A percentile compares a stretch with the other conserved stretches of the same genome.
phyloP scores from a whole-genome alignment of 2,113 vertebrate species.

The Etheostoma cragini region DNA sequence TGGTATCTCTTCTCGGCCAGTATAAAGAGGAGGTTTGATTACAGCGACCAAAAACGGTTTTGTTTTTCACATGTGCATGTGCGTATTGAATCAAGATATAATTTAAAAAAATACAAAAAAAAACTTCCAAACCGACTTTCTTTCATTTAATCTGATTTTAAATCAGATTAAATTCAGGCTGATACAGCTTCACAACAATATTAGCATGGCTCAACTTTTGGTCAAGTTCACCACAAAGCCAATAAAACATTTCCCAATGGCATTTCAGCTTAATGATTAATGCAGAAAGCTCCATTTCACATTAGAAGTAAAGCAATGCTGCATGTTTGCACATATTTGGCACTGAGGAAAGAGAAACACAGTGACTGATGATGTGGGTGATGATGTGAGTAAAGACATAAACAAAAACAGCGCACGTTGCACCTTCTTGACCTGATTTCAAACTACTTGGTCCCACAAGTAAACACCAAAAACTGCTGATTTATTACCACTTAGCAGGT shows the following conservation, averaged over 20 bases:
- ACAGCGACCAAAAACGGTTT: too few relatives aligned
- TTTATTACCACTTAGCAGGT: neutral
- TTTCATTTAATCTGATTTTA: neutral
- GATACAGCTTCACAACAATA: neutral
- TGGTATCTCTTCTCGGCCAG: too few relatives aligned
- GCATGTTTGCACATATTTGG: neutral
- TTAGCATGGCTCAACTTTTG: neutral
- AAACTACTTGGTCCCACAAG: neutral
- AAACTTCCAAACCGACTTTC: too few relatives aligned
- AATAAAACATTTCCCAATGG: neutral
- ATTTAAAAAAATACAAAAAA: neutral
- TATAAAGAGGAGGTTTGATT: too few relatives aligned
- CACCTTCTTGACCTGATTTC: slow-evolving; percentile 2
- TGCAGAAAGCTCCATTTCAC: neutral
- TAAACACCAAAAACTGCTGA: neutral
- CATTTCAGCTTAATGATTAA: neutral
- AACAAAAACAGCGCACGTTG: neutral
- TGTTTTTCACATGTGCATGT: too few relatives aligned
- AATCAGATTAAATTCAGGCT: neutral
- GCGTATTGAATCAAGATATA: neutral
- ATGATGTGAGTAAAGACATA: too few relatives aligned
- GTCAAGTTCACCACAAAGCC: neutral
- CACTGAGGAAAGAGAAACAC: neutral
- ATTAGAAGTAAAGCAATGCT: neutral
- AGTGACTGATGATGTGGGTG: neutral